Evolutionary conservation across 2,113 vertebrate species (phyloP).

Genomic region (Phocoena sinus): DNA sequence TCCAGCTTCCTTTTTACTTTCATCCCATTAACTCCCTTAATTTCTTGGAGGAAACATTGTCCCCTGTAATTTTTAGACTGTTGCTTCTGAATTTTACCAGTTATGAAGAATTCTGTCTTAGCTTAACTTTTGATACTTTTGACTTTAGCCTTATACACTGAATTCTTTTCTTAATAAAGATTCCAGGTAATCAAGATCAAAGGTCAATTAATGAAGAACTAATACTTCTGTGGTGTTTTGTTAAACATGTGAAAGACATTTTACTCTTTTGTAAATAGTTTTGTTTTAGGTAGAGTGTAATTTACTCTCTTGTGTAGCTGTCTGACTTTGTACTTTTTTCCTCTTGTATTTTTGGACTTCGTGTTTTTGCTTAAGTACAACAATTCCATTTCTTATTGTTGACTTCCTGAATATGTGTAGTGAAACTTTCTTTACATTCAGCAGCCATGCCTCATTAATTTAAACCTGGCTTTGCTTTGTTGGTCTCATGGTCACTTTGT

Average conservation of each 20-base stretch:
- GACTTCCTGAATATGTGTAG: neutral
- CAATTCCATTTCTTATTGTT: neutral
- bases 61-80: neutral
- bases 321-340: neutral
- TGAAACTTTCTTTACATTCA: neutral
- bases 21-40: neutral
- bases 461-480: conserved; percentile 10
- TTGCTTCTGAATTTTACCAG: neutral
- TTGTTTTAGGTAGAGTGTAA: neutral
- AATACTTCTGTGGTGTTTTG: neutral
- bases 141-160: neutral
- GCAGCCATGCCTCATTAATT: neutral
- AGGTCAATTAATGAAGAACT: neutral
- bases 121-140: neutral
- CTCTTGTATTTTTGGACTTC: neutral
- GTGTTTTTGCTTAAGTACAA: neutral
- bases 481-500: neutral
- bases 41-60: neutral
- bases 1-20: neutral
- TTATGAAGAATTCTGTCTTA: neutral
- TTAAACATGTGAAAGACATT: neutral
- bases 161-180: neutral
- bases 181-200: neutral
- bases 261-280: neutral
- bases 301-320: neutral